Evolutionary conservation across 2,113 vertebrate species (phyloP).

Genomic region (Lasiurus cinereus): DNA sequence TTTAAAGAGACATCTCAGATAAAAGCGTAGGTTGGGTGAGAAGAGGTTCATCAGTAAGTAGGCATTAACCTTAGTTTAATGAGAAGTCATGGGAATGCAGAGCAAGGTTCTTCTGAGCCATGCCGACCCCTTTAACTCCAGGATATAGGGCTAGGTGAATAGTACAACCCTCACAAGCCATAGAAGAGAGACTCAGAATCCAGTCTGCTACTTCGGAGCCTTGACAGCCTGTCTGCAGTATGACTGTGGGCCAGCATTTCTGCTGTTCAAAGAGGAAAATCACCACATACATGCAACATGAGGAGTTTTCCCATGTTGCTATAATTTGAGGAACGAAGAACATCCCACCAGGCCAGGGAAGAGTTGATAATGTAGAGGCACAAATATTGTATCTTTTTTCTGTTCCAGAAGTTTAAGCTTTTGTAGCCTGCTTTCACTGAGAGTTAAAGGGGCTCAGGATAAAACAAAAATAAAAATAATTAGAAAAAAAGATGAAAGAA

Average conservation of each 20-base stretch:
- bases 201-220: neutral
- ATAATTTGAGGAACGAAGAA: neutral
- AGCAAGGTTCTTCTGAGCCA: neutral
- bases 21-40: accelerated
- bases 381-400: neutral
- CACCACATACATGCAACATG: accelerated
- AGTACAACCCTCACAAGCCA: too few relatives aligned
- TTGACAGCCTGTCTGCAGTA: neutral
- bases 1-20: neutral
- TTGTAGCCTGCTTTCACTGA: neutral
- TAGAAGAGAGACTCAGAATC: neutral
- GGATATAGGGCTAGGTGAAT: neutral
- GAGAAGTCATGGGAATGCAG: neutral
- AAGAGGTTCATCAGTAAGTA: neutral
- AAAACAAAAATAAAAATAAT: neutral
- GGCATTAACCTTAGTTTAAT: neutral
- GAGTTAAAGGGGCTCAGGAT: neutral
- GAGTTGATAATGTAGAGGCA: neutral
- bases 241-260: neutral
- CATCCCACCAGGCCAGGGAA: neutral
- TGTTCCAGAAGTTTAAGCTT: neutral
- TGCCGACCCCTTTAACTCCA: neutral
- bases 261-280: neutral
- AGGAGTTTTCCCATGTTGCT: neutral
- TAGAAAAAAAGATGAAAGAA: neutral